phyloP scores from a whole-genome alignment of 2,113 vertebrate species.

The Ifrita kowaldi region DNA sequence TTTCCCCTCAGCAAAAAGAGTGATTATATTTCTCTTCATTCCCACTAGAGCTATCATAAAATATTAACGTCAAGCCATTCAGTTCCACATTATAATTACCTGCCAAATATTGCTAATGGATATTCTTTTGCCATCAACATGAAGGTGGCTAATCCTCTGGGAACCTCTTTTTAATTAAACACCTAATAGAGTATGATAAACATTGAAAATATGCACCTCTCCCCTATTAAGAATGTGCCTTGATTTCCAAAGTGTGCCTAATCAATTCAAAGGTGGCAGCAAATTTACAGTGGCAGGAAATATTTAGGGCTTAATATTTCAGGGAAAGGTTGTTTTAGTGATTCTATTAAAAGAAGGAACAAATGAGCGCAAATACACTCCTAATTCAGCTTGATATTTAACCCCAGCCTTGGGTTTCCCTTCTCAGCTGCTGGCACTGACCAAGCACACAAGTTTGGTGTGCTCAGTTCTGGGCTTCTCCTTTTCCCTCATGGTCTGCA shows the following conservation, averaged over 20 bases:
- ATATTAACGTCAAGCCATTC: slow-evolving; percentile 30
- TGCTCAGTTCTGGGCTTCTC: not conserved
- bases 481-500: not conserved
- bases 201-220: not conserved
- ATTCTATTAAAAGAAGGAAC: not conserved
- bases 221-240: not conserved
- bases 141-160: slow-evolving; percentile 37
- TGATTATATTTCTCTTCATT: slow-evolving; percentile 19
- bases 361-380: not conserved
- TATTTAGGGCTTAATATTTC: not conserved
- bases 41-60: slow-evolving; percentile 38
- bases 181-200: slow-evolving; percentile 47
- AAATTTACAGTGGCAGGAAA: slow-evolving; percentile 27
- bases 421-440: not conserved
- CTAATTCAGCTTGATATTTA: not conserved
- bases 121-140: slow-evolving; percentile 39
- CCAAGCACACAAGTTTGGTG: fast-evolving
- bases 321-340: not conserved
- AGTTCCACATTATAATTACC: slow-evolving; percentile 50
- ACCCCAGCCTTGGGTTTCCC: not conserved
- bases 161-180: slow-evolving; percentile 69
- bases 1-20: not conserved
- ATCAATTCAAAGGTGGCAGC: slow-evolving; percentile 39
- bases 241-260: slow-evolving; percentile 30
- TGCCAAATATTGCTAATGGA: slow-evolving; percentile 57